Evolutionary conservation across 2,113 vertebrate species (phyloP), one percentile per base, ranked within the genome.

Genomic region (Pongo pygmaeus): DNA sequence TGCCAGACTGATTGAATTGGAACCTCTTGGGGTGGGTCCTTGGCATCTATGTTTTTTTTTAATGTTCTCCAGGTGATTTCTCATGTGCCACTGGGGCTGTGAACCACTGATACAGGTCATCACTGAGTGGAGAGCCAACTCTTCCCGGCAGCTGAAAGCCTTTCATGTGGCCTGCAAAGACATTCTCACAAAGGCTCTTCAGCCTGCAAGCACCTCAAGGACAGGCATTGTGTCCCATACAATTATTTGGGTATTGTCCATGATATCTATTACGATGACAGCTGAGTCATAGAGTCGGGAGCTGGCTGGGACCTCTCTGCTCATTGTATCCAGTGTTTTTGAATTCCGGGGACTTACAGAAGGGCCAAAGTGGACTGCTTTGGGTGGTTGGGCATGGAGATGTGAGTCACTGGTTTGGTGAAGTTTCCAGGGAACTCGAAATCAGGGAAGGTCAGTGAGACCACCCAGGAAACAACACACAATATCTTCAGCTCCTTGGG

Each of bases 361-460:
- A n/a, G 72, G 72, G 81, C 38, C 38, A 61, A 35, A 61, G 40
- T 7, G 23, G 46, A 12, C 40, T 13, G 13, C 20, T 77, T 84
- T 48, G 20, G 10, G 20, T 75, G 12, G 30, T 2, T 80, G 18
- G 14, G 52, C 20, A 14, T 48, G 50, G 32, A 92, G 12, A 61
- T 18, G 1, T 69, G 40, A 83, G 48, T 84, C 80, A 79, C 40
- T 70, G 11, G 13, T 55, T 59, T 72, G 70, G 48, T 40, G 32
- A 87, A 48, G 22, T 64, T 80, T 95, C 78, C 30, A 3, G 38
- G 84, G 30, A 88, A 72, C 43, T 23, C 91, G 43, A 88, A 91
- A 91, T 69, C 27, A 14, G 30, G 38, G 50, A 64, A 94, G 20
- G 50, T 86, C 40, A 92, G 67, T 9, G 86, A 95, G 79, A 92